Evolutionary conservation across 1,140 invertebrate species (phyloP), one percentile per base, ranked within the genome.

Genomic region (Brachionus calyciflorus): DNA sequence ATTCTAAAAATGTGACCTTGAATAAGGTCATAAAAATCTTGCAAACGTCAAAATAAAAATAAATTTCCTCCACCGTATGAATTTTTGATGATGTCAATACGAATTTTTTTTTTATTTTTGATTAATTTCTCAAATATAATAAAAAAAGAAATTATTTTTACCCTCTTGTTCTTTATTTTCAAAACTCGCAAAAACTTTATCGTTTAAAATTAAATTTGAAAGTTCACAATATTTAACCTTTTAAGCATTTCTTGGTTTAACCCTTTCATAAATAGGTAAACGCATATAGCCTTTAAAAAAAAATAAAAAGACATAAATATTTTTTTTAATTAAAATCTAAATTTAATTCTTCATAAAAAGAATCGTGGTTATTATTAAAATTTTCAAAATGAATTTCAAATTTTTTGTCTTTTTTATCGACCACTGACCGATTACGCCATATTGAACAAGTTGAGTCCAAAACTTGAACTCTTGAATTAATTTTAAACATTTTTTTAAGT

Each of bases 381-480:
- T 30, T 57, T 57, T 33, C 53, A 57, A 57, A 57, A 57, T 57
- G 28, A 30, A 57, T 57, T 10, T 12, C n/a, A 30, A 28, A 57
- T 57, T 57, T 57, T 28, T 57, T 14, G 26, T 53, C 14, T 21
- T 57, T 30, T 28, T n/a, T 28, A 10, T 57, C 53, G 9, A 57
- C 0, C n/a, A 57, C 12, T n/a, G 30, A 14, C n/a, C 24, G 9
- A 28, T 57, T 57, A 28, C 46, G 46, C 46, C 46, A 17, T 3
- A 9, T 49, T 17, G 53, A 55, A 28, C 21, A 28, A 55, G 10
- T 55, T 21, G 5, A 28, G 53, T 55, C 53, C 3, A 55, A 28
- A 7, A n/a, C 53, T 28, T 55, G 24, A 7, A 55, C 53, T 12
- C 28, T 24, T 28, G 21, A 28, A 26, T 55, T 55, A 55, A 55